phyloP scores from a whole-genome alignment of 1,140 invertebrate species.

The Anastatus disparis region DNA sequence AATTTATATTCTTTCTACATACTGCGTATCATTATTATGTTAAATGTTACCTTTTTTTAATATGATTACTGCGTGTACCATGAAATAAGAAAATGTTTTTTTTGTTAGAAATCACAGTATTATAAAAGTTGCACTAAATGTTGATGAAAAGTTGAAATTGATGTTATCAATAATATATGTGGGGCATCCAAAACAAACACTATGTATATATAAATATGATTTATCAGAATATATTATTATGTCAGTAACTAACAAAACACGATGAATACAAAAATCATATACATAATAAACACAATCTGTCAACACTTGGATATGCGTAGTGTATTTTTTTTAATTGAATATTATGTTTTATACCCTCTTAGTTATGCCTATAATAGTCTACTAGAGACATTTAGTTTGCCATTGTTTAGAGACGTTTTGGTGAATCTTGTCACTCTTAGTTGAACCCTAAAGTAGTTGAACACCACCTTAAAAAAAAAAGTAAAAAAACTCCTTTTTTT shows the following conservation, averaged over 20 bases:
- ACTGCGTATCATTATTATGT: no score
- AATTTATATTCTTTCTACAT: no score
- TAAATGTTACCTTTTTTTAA: no score
- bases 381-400: constrained; percentile 25
- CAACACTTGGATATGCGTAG: constrained; percentile 33
- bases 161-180: no score
- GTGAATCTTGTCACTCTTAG: not conserved
- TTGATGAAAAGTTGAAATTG: no score
- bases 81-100: no score
- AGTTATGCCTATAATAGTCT: constrained; percentile 13
- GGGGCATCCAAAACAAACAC: no score
- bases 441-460: constrained; percentile 9
- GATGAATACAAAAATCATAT: not conserved
- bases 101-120: no score
- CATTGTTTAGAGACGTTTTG: constrained; percentile 19
- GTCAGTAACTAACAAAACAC: constrained; percentile 19
- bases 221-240: not conserved
- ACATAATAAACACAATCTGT: constrained; percentile 5
- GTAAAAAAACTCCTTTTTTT: no score
- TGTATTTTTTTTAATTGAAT: constrained; percentile 16
- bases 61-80: no score
- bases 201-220: no score
- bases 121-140: no score
- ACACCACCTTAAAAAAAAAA: constrained; percentile 10
- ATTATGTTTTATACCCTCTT: not conserved